Conservation (phyloP, 2,888 invertebrate species). For the Thera obeliscata region DNA sequence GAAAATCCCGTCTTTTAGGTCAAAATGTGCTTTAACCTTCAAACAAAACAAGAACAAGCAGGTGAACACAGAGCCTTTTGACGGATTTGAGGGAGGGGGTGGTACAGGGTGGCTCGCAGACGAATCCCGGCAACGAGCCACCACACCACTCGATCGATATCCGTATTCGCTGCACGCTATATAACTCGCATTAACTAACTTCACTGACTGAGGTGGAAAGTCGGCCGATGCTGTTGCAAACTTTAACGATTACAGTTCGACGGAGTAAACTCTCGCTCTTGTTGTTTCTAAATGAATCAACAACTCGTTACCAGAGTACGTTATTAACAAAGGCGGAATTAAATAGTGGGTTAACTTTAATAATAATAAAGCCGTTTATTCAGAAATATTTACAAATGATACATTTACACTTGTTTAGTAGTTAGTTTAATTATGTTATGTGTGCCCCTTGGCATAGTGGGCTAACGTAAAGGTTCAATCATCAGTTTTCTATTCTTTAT, state of each 20-base stretch:
- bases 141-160: constrained; percentile 79
- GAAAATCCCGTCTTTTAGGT: constrained; percentile 59
- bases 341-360: constrained; percentile 22
- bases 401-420: no score
- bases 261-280: constrained; percentile 63
- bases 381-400: no score
- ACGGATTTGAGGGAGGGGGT: constrained; percentile 46
- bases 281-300: constrained; percentile 69
- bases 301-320: constrained; percentile 51
- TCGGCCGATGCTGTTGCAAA: constrained; percentile 79
- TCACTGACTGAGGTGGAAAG: constrained; percentile 72
- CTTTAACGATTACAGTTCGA: constrained; percentile 77
- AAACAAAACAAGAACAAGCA: constrained; percentile 82
- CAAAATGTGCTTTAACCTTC: constrained; percentile 81
- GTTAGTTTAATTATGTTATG: no score
- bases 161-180: constrained; percentile 76
- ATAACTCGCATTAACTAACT: constrained; percentile 80
- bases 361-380: constrained; percentile 15
- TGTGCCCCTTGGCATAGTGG: no score
- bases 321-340: constrained; percentile 38
- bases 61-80: constrained; percentile 72
- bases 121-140: constrained; percentile 78
- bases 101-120: constrained; percentile 67
- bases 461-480: no score
- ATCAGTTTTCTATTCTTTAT: no score